Percentiles rank a stretch among this genome's conserved stretches.
Conservation (phyloP, 2,888 invertebrate genomes). For the Acleris laterana region DNA sequence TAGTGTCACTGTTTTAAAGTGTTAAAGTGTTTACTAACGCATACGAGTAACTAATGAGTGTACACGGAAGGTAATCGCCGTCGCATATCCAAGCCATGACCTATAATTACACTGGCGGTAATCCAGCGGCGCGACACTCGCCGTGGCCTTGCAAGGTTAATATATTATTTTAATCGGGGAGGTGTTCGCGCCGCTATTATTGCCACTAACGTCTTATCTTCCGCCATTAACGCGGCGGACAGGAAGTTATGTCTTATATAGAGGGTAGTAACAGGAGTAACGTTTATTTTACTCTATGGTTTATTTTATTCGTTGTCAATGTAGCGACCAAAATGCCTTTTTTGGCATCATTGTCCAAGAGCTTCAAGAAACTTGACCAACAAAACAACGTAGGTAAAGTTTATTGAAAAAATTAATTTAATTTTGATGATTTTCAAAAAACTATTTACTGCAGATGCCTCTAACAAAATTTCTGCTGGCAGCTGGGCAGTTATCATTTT, state of each 20-base stretch:
- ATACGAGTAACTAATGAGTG: constrained; percentile 3
- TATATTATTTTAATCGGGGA: constrained; percentile 64
- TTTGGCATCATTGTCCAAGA: no score
- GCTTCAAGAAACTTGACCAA: no score
- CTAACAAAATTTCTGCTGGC: no score
- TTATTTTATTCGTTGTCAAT: no score
- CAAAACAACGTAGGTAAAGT: no score
- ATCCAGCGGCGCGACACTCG: constrained; percentile 73
- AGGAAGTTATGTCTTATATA: constrained; percentile 33
- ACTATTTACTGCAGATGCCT: no score
- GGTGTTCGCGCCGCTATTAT: constrained; percentile 36
- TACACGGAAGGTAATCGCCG: constrained; percentile 28
- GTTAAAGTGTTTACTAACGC: background rate
- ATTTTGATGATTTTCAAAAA: no score
- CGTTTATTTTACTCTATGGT: background rate
- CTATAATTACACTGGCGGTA: constrained; percentile 60
- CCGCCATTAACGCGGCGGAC: constrained; percentile 22
- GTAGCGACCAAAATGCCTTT: no score
- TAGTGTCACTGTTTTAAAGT: no score
- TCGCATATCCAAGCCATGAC: constrained; percentile 42
- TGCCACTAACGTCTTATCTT: constrained; percentile 33
- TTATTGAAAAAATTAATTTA: no score
- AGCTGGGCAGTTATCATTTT: no score
- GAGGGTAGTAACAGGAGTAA: constrained; percentile 9
- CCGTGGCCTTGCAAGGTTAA: constrained; percentile 77